Base-by-base conservation (phyloP, 2,113 vertebrate species). In the Chloroceryle aenea region DNA sequence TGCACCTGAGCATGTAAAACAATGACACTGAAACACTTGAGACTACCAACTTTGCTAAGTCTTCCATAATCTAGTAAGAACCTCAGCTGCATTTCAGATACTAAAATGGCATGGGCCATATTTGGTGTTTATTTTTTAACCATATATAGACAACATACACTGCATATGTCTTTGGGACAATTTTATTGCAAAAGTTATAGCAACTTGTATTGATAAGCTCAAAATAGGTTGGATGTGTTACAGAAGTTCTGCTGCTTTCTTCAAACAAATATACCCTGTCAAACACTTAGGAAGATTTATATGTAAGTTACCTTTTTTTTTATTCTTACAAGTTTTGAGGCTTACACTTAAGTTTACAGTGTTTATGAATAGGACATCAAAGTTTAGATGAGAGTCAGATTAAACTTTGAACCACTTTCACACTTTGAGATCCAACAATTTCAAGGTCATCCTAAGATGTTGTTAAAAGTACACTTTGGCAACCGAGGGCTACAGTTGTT, bases 101-200 rank as follows among this genome's bases (percentile, higher is more conserved):
- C 61, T 48, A 26, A 84, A 83, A 40, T 30, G 12, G 26, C 48
- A 6, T 21, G 21, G 36, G 9, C 52, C 20, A 4, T 82, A 89
- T 82, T 91, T 85, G 22, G 22, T 69, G 38, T 67, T 61, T 63
- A 14, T 62, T 78, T 93, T 84, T 81, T 43, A 88, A 87, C 26
- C 9, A 34, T 4, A 5, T 47, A 73, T 3, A 94, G 17, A 71
- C 4, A 7, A 81, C 34, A 47, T 10, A 14, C 20, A 83, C 58
- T 68, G 47, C 15, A 12, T 71, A 32, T 74, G 74, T 80, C 45
- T 94, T 95, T 93, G 88, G 61, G 66, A 82, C 48, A 66, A 40
- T 88, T 97, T 97, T 97, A 97, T 97, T 97, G 94, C 74, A 94
- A 95, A 95, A 96, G 58, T 68, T 94, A 89, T 0, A 94, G 63